phyloP scores from a whole-genome alignment of 2,113 vertebrate species.

The Oenanthe oenanthe region DNA sequence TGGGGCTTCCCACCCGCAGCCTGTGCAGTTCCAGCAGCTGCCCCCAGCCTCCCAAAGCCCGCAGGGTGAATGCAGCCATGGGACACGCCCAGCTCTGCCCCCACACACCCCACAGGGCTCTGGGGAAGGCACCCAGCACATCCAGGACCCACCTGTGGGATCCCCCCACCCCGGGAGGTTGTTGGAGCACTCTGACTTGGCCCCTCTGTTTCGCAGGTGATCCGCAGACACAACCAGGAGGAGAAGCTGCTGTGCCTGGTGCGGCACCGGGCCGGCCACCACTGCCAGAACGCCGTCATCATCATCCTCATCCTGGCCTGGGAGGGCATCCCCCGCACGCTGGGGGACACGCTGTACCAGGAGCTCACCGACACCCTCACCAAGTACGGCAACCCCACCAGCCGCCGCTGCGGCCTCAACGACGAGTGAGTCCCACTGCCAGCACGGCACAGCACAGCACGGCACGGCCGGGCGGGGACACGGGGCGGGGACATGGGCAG shows the following conservation, averaged over 20 bases:
- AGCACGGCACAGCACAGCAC: too few species aligned
- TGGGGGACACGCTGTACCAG: slow-evolving; percentile 91
- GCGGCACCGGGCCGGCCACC: slow-evolving; percentile 90
- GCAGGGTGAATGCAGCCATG: too few species aligned
- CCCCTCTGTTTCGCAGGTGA: slow-evolving; percentile 79
- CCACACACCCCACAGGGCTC: fast-evolving
- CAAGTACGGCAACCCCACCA: slow-evolving; percentile 93
- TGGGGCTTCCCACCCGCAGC: not conserved
- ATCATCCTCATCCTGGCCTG: slow-evolving; percentile 96
- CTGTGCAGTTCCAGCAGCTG: not conserved
- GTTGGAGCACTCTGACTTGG: not conserved
- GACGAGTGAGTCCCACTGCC: slow-evolving; percentile 83
- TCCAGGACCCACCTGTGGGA: too few species aligned
- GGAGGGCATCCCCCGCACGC: slow-evolving; percentile 89
- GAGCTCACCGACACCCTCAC: slow-evolving; percentile 90
- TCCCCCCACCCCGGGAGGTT: fast-evolving
- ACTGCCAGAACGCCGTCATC: slow-evolving; percentile 91
- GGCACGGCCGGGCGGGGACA: not conserved
- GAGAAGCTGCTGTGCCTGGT: slow-evolving; percentile 96
- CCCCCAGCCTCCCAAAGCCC: not conserved
- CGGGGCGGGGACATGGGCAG: too few species aligned
- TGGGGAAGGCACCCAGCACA: too few species aligned
- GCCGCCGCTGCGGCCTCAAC: slow-evolving; percentile 94
- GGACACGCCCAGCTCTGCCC: not conserved
- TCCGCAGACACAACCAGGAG: slow-evolving; percentile 86